Conservation (phyloP, 2,888 invertebrate genomes). For the Stratiomys singularior region DNA sequence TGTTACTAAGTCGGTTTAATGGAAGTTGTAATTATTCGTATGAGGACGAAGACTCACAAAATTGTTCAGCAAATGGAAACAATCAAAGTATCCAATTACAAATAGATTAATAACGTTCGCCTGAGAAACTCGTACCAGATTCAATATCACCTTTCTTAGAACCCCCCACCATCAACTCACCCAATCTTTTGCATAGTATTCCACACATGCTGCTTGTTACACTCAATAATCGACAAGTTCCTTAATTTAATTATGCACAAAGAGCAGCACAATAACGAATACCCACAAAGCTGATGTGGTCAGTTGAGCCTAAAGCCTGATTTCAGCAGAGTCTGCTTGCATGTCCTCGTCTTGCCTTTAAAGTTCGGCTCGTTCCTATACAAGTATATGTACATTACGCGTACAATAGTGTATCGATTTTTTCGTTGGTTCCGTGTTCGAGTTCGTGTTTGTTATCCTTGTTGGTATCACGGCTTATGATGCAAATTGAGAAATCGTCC, state of each 20-base stretch:
- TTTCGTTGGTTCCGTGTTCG: background rate
- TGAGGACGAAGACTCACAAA: too few species aligned
- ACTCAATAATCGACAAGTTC: background rate
- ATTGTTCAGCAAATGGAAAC: background rate
- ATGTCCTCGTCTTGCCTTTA: background rate
- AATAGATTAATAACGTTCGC: background rate
- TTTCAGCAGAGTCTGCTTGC: background rate
- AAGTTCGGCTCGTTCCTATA: background rate
- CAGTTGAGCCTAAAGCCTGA: slow-evolving; percentile 15
- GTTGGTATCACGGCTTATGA: background rate
- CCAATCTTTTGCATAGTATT: background rate
- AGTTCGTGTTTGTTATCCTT: slow-evolving; percentile 1
- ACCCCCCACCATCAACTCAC: background rate
- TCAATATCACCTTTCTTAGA: background rate
- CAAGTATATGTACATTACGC: background rate
- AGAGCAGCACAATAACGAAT: background rate
- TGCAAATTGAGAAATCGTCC: slow-evolving; percentile 17
- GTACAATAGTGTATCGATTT: slow-evolving; percentile 29
- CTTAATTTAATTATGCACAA: slow-evolving; percentile 2
- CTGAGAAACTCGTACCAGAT: background rate
- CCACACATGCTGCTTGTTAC: background rate
- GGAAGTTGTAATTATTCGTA: too few species aligned
- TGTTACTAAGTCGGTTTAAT: too few species aligned
- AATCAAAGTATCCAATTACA: background rate
- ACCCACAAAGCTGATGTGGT: background rate